Evolutionary conservation across 2,888 invertebrate genomes (phyloP).

Genomic region (Ctenicera cuprea): DNA sequence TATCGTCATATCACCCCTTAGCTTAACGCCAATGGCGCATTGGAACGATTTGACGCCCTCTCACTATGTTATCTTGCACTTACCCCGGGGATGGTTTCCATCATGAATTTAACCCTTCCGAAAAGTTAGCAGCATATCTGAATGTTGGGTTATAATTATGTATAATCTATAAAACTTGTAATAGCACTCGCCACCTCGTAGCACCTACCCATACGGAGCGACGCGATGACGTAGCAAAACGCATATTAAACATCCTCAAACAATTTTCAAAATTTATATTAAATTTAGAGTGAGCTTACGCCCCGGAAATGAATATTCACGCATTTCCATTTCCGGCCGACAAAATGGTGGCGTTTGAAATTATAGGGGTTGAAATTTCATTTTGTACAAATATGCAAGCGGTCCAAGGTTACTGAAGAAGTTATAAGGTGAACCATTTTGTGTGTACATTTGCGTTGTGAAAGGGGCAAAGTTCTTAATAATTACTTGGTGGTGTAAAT

Average conservation of each 20-base stretch:
- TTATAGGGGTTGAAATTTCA: constrained; percentile 53
- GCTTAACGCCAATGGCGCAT: constrained; percentile 68
- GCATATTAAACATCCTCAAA: constrained; percentile 43
- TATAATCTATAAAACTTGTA: constrained; percentile 47
- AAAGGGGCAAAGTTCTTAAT: constrained; percentile 36
- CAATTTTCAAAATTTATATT: constrained; percentile 57
- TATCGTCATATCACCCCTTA: constrained; percentile 64
- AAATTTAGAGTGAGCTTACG: constrained; percentile 56
- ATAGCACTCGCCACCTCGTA: constrained; percentile 30
- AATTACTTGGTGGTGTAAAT: constrained; percentile 53
- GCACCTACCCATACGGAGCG: constrained; percentile 7
- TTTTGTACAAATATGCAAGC: constrained; percentile 40
- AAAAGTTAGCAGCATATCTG: constrained; percentile 54
- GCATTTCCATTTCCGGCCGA: constrained; percentile 60
- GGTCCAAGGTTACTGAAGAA: constrained; percentile 41
- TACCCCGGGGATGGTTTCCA: constrained; percentile 65
- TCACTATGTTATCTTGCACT: constrained; percentile 69
- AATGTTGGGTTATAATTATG: constrained; percentile 60
- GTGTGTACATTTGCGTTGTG: constrained; percentile 42
- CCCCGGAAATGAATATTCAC: constrained; percentile 61
- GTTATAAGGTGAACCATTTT: constrained; percentile 43
- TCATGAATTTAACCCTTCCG: constrained; percentile 68
- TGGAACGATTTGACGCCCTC: constrained; percentile 68
- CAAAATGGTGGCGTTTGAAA: constrained; percentile 57
- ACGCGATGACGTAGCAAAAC: constrained; percentile 32